Evolutionary conservation across 1,140 invertebrate species (phyloP), one percentile per base, ranked within the genome.

Genomic region (Drosophila arawakana): DNA sequence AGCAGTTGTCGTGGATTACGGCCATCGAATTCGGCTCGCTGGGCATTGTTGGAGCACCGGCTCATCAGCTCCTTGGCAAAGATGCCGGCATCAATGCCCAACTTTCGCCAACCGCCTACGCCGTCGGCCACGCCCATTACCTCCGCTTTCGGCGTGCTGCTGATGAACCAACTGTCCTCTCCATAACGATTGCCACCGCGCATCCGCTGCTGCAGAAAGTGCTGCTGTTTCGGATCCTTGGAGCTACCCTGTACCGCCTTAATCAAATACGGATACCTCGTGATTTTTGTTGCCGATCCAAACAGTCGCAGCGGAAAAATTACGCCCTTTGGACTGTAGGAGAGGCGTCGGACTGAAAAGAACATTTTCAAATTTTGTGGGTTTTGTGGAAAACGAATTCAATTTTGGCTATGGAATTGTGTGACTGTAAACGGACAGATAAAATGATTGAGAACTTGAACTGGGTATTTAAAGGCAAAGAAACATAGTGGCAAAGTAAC

Each of bases 41-140:
- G 43, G 1, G 73, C 41, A 5, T 67, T 54, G 0, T 43, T 35
- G 1, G 47, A 58, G 8, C 83, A 86, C 10, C 67, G 71, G 30
- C 21, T 8, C 83, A 86, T 86, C 7, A 86, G 61, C 41, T 86
- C 76, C 2, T 47, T 69, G 76, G 84, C 73, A 54, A 86, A 86
- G 11, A 34, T 21, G 4, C 83, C 83, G 0, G 83, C 10, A 52
- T 86, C 83, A n/a, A 86, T 65, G 55, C 84, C 83, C 44, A 63
- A 2, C 0, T 68, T 30, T 13, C 77, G 66, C 83, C 83, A 88
- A 10, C 66, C 73, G 34, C 83, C 83, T 11, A 86, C 83, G 0
- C 83, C 83, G 10, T 88, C 83, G 3, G 84, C 83, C 44, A 88
- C 84, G 41, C 83, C 83, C 35, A 88, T 30, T 5, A 69, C 68